Conservation (phyloP, 2,888 invertebrate species). For the Acleris literana region DNA sequence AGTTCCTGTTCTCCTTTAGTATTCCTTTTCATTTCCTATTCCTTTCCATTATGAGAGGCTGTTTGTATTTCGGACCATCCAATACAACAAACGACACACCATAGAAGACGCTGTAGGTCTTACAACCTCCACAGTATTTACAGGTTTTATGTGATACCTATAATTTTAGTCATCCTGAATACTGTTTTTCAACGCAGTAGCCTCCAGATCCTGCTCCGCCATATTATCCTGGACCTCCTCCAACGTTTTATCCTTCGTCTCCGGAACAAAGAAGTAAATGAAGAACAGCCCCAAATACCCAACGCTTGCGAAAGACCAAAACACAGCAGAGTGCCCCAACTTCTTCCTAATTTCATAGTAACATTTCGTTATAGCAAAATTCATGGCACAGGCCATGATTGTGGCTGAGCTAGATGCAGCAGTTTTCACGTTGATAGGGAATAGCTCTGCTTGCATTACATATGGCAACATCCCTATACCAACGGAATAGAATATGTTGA, state of each 20-base stretch:
- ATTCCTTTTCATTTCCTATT: no score
- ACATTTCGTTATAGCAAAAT: conserved; percentile 83
- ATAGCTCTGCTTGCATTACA: conserved; percentile 85
- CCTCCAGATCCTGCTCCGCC: conserved; percentile 60
- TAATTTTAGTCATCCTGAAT: conserved; percentile 2
- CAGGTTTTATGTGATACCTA: no score
- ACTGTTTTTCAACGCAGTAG: conserved; percentile 41
- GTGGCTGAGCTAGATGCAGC: conserved; percentile 84
- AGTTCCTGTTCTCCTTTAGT: no score
- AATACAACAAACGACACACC: no score
- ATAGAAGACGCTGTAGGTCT: no score
- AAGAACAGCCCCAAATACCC: conserved; percentile 84
- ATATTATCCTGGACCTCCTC: conserved; percentile 84
- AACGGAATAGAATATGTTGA: conserved; percentile 83
- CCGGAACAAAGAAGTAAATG: conserved; percentile 83
- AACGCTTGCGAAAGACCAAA: conserved; percentile 81
- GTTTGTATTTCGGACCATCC: no score
- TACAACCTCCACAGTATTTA: no score
- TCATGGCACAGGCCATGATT: conserved; percentile 80
- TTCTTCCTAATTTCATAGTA: conserved; percentile 82
- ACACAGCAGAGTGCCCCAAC: conserved; percentile 83
- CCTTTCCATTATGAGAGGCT: no score
- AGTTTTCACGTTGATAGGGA: conserved; percentile 85
- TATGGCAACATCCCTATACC: conserved; percentile 85
- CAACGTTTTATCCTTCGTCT: conserved; percentile 85